Base-by-base conservation (phyloP, 2,888 invertebrate species). In the Apocheima hispidaria region DNA sequence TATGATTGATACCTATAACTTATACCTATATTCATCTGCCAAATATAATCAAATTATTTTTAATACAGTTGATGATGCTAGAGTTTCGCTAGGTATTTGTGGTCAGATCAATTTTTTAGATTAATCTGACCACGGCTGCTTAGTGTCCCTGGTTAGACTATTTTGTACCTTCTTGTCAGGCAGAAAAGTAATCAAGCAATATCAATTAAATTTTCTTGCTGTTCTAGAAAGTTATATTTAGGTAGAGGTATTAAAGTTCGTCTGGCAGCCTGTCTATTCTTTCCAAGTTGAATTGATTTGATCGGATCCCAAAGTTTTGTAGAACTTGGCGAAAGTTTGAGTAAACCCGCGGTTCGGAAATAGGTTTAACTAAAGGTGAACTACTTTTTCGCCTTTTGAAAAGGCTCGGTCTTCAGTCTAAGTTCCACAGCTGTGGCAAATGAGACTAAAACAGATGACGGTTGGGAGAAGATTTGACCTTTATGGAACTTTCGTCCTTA, bases 281-380 rank as follows among this genome's bases (percentile, higher is more conserved):
- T 80, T 79, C 76, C 73, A 83, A 87, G 82, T 82, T 70, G 82
- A 88, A 88, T 88, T 86, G 90, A 89, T 87, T 87, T 83, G 84
- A 86, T 87, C 86, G 80, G 82, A 84, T 85, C 77, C 77, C 78
- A 73, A 75, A 84, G 81, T 83, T 84, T 79, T 70, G 67, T 69
- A 71, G 69, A 87, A 85, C 78, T 87, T 81, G 57, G 73, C 71
- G 70, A 78, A 87, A 88, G 80, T 89, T 87, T 63, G 72, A 77
- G 74, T 80, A 79, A 86, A 85, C 79, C 84, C 81, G 82, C 66
- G 83, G 83, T 77, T 82, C 77, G 73, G 82, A 84, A 86, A 88
- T 87, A 86, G 84, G 81, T 88, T 84, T 84, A 83, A 83, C 83
- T 82, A 77, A 81, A 84, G 78, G 81, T 79, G 84, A 82, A 85